A percentile compares a stretch with the other conserved stretches of the same genome.
These are phyloP conservation scores for Lithophane semibrunnea DNA, from an alignment of 2,888 invertebrate genomes.

Conservation along the genomic window DNA sequence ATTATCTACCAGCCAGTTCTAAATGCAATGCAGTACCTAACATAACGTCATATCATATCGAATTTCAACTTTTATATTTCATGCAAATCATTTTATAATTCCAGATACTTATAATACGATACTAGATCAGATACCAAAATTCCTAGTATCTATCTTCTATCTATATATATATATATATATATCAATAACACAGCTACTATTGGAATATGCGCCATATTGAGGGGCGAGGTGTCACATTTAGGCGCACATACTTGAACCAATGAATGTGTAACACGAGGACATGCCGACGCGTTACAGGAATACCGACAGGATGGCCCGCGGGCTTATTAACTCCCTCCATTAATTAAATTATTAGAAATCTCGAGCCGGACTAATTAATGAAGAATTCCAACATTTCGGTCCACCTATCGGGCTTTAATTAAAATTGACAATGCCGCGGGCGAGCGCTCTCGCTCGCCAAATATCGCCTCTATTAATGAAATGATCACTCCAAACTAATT, in stretches of 20 bases:
- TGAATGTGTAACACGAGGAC: constrained; percentile 69
- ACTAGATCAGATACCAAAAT: constrained; percentile 16
- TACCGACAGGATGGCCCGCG: constrained; percentile 80
- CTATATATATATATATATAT: background rate
- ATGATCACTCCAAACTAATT: constrained; percentile 90
- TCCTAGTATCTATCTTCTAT: constrained; percentile 10
- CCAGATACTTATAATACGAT: constrained; percentile 7
- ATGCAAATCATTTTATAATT: constrained; percentile 7
- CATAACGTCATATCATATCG: background rate
- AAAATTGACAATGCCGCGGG: constrained; percentile 90
- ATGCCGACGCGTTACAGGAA: constrained; percentile 83
- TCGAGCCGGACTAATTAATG: constrained; percentile 89
- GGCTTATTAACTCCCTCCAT: constrained; percentile 87
- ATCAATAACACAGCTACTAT: constrained; percentile 22
- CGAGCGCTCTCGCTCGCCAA: constrained; percentile 85
- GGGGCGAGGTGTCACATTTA: constrained; percentile 54
- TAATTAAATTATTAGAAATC: constrained; percentile 91
- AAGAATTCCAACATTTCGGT: constrained; percentile 90
- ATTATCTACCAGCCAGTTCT: background rate
- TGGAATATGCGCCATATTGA: constrained; percentile 31
- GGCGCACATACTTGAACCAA: constrained; percentile 65
- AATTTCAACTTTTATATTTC: constrained; percentile 12
- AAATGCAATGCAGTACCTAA: background rate
- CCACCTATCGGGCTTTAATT: constrained; percentile 89
- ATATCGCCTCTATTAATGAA: constrained; percentile 90